Conservation (phyloP, 2,888 invertebrate species). For the Hyalella azteca region DNA sequence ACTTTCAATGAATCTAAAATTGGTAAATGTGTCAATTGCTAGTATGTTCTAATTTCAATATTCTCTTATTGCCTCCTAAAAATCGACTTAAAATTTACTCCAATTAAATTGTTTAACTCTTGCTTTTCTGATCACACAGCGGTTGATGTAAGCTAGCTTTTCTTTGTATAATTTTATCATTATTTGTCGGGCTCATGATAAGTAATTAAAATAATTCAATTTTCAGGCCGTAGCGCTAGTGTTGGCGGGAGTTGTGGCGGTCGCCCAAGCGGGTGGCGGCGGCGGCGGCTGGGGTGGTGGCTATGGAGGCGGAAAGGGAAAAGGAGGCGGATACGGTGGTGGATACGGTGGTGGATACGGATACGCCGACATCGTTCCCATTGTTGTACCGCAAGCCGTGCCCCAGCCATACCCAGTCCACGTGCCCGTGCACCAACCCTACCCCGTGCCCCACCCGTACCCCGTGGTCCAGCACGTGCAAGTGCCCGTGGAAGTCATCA, state of each 20-base stretch:
- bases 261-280: conserved; percentile 12
- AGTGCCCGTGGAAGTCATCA: not conserved
- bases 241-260: not conserved
- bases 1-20: no score
- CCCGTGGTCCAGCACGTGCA: conserved; percentile 9
- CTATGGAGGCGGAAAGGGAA: not conserved
- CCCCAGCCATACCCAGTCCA: not conserved
- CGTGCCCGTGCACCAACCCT: not conserved
- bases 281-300: not conserved
- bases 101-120: no score
- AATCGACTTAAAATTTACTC: no score
- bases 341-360: conserved; percentile 13
- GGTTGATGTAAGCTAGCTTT: no score
- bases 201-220: not conserved
- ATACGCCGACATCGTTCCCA: not conserved
- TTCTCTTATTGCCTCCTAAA: no score
- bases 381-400: conserved; percentile 8
- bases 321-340: not conserved
- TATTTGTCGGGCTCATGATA: no score
- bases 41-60: no score
- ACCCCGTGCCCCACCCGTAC: conserved; percentile 22
- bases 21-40: no score
- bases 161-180: no score
- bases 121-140: no score
- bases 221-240: conserved; percentile 8